Percentiles rank a stretch among this genome's conserved stretches.
Evolutionary conservation across 2,113 vertebrate genomes (phyloP).

Genomic region (Butorides virescens): DNA sequence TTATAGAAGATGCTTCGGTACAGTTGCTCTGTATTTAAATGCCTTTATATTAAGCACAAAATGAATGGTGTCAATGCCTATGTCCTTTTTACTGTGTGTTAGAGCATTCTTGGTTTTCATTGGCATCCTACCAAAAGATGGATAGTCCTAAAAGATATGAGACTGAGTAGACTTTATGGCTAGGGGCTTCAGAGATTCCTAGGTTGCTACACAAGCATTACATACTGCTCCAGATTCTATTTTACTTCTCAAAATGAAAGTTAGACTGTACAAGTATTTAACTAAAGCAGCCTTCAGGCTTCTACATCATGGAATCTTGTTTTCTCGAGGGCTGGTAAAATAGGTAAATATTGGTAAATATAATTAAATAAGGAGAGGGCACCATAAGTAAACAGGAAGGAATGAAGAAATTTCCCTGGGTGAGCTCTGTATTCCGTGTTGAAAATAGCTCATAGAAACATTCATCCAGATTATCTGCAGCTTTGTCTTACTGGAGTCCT

Average conservation of each 20-base stretch:
- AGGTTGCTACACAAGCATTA: background rate
- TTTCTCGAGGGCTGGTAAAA: background rate
- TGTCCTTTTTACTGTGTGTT: background rate
- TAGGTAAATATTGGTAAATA: background rate
- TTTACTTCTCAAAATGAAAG: background rate
- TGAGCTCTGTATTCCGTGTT: background rate
- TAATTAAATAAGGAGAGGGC: background rate
- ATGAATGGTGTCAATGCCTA: background rate
- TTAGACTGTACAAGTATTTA: background rate
- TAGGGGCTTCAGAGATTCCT: background rate
- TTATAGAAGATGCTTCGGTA: background rate
- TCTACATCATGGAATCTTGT: rapidly evolving
- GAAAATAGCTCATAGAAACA: background rate
- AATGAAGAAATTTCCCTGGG: background rate
- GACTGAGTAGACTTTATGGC: background rate
- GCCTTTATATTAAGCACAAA: background rate
- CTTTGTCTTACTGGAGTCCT: background rate
- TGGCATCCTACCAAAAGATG: background rate
- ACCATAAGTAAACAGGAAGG: background rate
- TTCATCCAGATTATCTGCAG: background rate
- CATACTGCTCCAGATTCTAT: background rate
- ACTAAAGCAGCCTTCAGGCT: background rate
- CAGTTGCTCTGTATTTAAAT: background rate
- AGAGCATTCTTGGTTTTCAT: background rate
- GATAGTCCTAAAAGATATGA: background rate